Base-by-base conservation (phyloP, 2,797 vertebrate genomes). In the Lacerta bilineata region DNA sequence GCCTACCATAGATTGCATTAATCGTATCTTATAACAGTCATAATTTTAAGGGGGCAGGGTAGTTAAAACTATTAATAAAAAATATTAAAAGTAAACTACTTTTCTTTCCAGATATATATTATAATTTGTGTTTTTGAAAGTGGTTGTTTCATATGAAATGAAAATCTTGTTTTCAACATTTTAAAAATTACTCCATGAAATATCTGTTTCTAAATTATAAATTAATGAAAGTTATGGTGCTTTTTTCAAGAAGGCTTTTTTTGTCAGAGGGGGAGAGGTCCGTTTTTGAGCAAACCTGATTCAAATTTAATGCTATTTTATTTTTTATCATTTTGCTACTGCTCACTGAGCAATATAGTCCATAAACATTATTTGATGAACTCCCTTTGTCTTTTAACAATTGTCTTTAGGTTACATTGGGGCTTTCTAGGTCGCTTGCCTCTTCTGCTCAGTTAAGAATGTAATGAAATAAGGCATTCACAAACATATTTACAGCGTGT, bases 341-440 rank as follows among this genome's bases (percentile, higher is more conserved):
- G 68, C 89, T 92, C 5, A 29, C 86, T 77, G 66, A 86, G 55
- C 80, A 90, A 81, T 87, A 2, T 50, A 66, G 3, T 83, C 41
- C 46, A 23, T 68, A 83, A 83, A 76, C 29, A 76, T 83, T 68
- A 81, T 83, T 81, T 91, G 88, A 94, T 93, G 93, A 95, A 93
- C 92, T 90, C 86, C 92, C 90, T 91, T 68, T 83, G n/a, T 91
- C 64, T 91, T 95, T 94, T 87, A 90, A 92, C 91, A 86, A 83
- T 83, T 94, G 88, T 89, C 94, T 93, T 90, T 87, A 83, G 55
- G 33, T n/a, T 6, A 6, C 33, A 90, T 87, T 91, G 93, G 88
- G 59, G 0, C 89, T 95, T 94, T 94, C 93, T 94, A 95, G 94
- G 94, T 95, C 91, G 88, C 85, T 94, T 91, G 83, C 72, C 8